Evolutionary conservation across 2,797 vertebrate species (phyloP).

Genomic region (Chaunax sp.): DNA sequence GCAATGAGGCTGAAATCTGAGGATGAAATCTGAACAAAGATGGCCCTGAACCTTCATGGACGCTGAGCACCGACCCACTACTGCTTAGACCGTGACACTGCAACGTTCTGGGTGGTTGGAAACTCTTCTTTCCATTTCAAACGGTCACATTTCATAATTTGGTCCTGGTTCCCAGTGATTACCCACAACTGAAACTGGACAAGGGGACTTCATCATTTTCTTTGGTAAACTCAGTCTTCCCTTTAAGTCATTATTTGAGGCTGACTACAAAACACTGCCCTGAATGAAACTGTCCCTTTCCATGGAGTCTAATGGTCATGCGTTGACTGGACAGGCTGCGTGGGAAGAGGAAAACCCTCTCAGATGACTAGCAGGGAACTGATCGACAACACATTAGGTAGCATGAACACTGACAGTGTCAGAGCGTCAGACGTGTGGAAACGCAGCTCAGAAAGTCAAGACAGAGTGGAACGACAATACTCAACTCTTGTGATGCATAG

Average conservation of each 20-base stretch:
- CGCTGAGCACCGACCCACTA: neutral
- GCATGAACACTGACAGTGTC: neutral
- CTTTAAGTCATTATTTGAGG: slow-evolving; percentile 35
- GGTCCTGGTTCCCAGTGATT: slow-evolving; percentile 6
- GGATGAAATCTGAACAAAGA: no score
- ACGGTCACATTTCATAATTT: neutral
- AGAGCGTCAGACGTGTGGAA: slow-evolving; percentile 6
- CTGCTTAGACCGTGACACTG: neutral
- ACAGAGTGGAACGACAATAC: slow-evolving; percentile 38
- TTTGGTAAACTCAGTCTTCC: slow-evolving; percentile 27
- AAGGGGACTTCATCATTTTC: neutral
- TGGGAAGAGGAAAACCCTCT: slow-evolving; percentile 1
- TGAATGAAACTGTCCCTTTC: slow-evolving; percentile 16
- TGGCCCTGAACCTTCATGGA: neutral
- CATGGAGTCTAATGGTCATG: neutral
- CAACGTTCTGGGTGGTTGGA: no score
- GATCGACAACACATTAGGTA: neutral
- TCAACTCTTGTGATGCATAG: slow-evolving; percentile 56
- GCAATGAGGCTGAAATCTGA: no score
- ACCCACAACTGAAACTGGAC: neutral
- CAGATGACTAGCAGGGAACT: neutral
- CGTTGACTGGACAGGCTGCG: slow-evolving; percentile 14
- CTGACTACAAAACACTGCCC: slow-evolving; percentile 1
- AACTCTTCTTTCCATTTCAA: neutral
- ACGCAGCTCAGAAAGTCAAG: neutral